phyloP scores from a whole-genome alignment of 2,797 vertebrate species.

The Malurus splendens region DNA sequence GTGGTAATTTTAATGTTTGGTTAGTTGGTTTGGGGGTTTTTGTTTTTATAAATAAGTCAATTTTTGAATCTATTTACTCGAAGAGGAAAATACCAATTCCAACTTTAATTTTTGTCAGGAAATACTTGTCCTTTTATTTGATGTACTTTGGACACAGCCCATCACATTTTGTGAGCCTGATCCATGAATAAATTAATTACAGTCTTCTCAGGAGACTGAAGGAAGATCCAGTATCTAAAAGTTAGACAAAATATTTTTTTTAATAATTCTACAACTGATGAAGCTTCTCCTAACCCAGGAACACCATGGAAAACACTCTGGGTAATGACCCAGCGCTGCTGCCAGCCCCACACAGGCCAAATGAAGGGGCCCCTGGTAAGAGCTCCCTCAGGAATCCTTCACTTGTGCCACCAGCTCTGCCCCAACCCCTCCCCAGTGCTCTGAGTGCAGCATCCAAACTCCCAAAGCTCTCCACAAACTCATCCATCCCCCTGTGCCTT shows the following conservation, averaged over 20 bases:
- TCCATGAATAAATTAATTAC: background rate
- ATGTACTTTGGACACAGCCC: background rate
- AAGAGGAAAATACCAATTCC: background rate
- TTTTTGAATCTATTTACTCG: background rate
- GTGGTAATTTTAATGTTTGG: background rate
- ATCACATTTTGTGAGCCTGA: background rate
- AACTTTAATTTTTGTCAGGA: background rate
- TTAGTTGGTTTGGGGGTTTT: background rate
- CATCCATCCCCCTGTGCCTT: fast-evolving
- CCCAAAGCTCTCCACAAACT: background rate
- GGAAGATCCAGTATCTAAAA: background rate
- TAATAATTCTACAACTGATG: background rate
- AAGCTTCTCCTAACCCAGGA: background rate
- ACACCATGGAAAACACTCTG: fast-evolving
- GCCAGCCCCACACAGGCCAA: background rate
- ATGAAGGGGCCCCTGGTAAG: background rate
- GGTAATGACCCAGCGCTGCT: background rate
- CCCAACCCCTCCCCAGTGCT: background rate
- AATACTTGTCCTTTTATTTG: background rate
- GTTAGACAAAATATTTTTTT: too few relatives aligned
- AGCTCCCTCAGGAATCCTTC: background rate
- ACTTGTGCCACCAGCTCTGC: background rate
- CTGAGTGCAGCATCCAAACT: background rate
- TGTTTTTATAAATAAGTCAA: background rate
- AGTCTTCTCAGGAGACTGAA: background rate